Percentiles rank a stretch among this genome's conserved stretches.
Conservation (phyloP, 2,113 vertebrate genomes). For the Alosa alosa region DNA sequence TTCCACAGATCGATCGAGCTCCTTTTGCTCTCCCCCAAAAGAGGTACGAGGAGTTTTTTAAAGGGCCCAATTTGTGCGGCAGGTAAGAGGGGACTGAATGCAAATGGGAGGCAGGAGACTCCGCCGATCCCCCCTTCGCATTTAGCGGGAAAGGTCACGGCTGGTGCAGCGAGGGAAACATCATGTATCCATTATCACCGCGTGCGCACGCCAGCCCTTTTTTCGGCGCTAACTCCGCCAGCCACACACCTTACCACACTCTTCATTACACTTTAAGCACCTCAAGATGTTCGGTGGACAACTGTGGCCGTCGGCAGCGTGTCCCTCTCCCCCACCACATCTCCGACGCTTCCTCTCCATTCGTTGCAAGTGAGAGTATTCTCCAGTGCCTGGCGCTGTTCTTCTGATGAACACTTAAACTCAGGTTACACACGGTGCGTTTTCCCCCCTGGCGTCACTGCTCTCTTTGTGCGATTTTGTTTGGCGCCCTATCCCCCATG, state of each 20-base stretch:
- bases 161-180: not conserved
- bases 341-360: not conserved
- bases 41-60: constrained; percentile 52
- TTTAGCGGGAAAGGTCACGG: not conserved
- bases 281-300: not conserved
- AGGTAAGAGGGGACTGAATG: not conserved
- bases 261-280: not conserved
- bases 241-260: too few relatives aligned
- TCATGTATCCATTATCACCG: not conserved
- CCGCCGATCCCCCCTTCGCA: not conserved
- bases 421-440: not conserved
- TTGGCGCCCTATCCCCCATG: not conserved
- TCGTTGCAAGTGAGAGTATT: not conserved
- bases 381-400: not conserved
- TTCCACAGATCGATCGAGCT: constrained; percentile 66
- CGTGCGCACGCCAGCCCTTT: not conserved
- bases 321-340: not conserved
- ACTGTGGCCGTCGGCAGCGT: not conserved
- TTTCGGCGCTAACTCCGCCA: not conserved
- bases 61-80: constrained; percentile 61
- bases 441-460: not conserved
- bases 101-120: not conserved
- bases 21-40: constrained; percentile 61
- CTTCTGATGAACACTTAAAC: not conserved
- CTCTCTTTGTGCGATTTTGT: not conserved